Conservation (phyloP, 2,797 vertebrate species). For the Phrynocephalus vlangalii region DNA sequence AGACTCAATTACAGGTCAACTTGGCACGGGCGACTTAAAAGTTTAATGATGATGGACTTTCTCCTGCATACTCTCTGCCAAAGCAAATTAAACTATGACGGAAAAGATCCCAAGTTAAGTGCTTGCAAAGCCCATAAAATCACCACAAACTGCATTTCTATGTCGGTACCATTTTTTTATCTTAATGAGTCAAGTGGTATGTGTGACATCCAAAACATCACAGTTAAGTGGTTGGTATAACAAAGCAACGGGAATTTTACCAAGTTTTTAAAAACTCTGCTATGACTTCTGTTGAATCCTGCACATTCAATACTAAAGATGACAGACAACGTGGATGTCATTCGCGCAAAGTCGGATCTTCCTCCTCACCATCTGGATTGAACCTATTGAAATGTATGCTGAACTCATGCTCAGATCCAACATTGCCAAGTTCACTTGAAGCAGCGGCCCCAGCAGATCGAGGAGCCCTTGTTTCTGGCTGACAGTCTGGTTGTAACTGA, state of each 20-base stretch:
- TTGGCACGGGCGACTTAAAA: constrained; percentile 74
- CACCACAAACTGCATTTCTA: constrained; percentile 71
- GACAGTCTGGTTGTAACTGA: constrained; percentile 72
- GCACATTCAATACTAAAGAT: constrained; percentile 69
- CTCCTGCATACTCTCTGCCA: constrained; percentile 73
- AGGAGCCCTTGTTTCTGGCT: constrained; percentile 69
- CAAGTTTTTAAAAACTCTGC: constrained; percentile 70
- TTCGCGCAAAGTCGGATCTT: constrained; percentile 86
- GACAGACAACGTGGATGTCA: constrained; percentile 74
- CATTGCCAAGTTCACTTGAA: constrained; percentile 74
- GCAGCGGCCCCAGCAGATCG: constrained; percentile 69
- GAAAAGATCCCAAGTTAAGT: constrained; percentile 68
- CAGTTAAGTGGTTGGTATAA: constrained; percentile 70
- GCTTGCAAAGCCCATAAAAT: constrained; percentile 74
- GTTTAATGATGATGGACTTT: constrained; percentile 70
- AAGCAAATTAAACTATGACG: constrained; percentile 71
- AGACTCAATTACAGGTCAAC: constrained; percentile 71
- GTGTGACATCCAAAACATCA: constrained; percentile 69
- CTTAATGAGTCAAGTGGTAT: constrained; percentile 64
- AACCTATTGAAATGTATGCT: constrained; percentile 87
- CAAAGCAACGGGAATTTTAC: constrained; percentile 72
- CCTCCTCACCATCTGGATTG: constrained; percentile 89
- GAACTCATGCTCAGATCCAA: constrained; percentile 81
- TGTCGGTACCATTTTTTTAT: constrained; percentile 65
- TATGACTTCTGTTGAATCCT: constrained; percentile 64